Evolutionary conservation across 64 coral and sea anemone genomes (phyloP), one percentile per base, ranked within the genome.

Genomic region (Montipora efflorescens): DNA sequence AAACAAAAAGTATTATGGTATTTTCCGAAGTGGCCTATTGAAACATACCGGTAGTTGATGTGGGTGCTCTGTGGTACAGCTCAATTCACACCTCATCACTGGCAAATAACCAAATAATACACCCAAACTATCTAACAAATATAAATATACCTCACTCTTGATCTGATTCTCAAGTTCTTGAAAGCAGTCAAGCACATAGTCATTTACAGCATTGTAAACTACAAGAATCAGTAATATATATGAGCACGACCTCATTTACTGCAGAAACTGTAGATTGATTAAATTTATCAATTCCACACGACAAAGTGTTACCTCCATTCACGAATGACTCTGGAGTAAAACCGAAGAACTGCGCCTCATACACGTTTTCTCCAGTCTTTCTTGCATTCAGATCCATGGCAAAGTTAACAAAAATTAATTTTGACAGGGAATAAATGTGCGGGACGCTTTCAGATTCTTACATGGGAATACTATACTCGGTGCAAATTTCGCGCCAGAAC

Each of bases 121-220:
- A 36, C 5, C 8, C 21, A 75, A 23, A 25, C 36, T 36, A 36
- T 19, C 0, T 12, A 36, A 75, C 0, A 75, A 2, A 36, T 75
- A 25, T 5, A 71, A 80, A 67, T 23, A 11, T 7, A 68, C 70
- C 93, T 95, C 93, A 59, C 73, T 97, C 76, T 88, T 95, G 67
- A 97, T 59, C 18, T 83, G 55, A 81, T 92, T 97, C 83, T 97
- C 96, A 46, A 97, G 89, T 53, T 97, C 96, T 89, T 70, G 84
- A 89, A 97, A 92, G 79, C 96, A 97, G 75, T 97, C 96, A 46
- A 51, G 75, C 16, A 97, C 87, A 78, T 97, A 97, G 57, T 97
- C 96, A 28, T 72, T 97, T 28, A 97, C 92, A 13, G 96, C 96
- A 84, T 97, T 97, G 48, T 95, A 97, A 88, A 97, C 96, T 97